Base-by-base conservation (phyloP, 1,140 invertebrate genomes). In the Helicoverpa zea region DNA sequence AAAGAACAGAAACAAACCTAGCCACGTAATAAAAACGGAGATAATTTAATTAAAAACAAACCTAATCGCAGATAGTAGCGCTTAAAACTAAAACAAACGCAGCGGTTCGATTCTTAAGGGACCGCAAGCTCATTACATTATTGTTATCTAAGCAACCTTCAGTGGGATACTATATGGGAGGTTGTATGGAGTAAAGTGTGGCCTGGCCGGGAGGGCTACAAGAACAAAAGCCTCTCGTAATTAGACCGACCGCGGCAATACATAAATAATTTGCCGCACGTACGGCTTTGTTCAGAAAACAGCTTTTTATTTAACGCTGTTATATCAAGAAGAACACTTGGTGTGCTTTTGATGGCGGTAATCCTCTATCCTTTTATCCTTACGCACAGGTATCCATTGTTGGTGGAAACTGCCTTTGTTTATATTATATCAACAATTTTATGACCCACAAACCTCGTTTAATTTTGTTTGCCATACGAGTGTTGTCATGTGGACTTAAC, bases 251-350 rank as follows among this genome's bases (percentile, higher is more conserved):
- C 92, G 87, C 89, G 86, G 92, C 90, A 92, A 94, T 93, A 94
- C 93, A 94, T 94, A 94, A 94, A 93, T 94, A 94, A 94, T 94
- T 94, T 94, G 90, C 90, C 90, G 92, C 92, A 94, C 92, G 92
- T 93, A 91, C 87, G 89, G 86, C 91, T 93, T 93, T 94, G 91
- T 94, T 92, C 91, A 63, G 80, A 87, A 86, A 89, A 88, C 91
- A 91, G 91, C 90, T 93, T 94, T 94, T 93, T 94, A 94, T 94
- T 92, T 92, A 92, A 92, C 87, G 88, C 90, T 90, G 88, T 90
- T 92, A 91, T 92, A 93, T 91, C 89, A 91, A 91, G 90, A 92
- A 90, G 88, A 94, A 90, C 91, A 93, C 89, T 92, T 89, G 78
- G 87, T 89, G 85, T 86, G 90, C 90, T 90, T 89, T 92, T 91